phyloP scores from a whole-genome alignment of 2,888 invertebrate species.

The Melieria crassipennis region DNA sequence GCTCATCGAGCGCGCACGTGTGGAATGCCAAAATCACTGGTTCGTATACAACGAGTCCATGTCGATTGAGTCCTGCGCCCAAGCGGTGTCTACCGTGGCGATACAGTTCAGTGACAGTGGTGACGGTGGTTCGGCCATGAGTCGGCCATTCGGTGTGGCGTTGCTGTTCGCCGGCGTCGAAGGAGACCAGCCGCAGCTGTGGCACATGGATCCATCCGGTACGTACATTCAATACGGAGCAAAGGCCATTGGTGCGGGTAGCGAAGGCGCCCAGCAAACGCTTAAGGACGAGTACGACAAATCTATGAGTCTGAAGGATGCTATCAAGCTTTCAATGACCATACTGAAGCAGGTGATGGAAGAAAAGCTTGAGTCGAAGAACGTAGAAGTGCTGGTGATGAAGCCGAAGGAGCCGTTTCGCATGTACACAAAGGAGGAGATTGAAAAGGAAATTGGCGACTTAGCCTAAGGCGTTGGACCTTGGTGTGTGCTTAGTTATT shows the following conservation, averaged over 20 bases:
- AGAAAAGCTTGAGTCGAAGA: slow-evolving; percentile 95
- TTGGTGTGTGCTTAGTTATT: too few species aligned
- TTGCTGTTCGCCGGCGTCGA: slow-evolving; percentile 94
- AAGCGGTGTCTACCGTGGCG: slow-evolving; percentile 98
- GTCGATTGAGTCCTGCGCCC: slow-evolving; percentile 97
- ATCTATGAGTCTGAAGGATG: slow-evolving; percentile 94
- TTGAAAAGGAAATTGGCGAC: slow-evolving; percentile 87
- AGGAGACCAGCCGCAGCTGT: slow-evolving; percentile 92
- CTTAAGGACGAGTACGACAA: slow-evolving; percentile 78
- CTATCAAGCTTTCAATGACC: slow-evolving; percentile 87
- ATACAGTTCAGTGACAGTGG: slow-evolving; percentile 99
- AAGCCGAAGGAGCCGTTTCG: slow-evolving; percentile 85
- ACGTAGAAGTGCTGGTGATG: slow-evolving; percentile 97
- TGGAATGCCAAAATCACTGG: slow-evolving; percentile 99
- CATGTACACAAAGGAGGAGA: slow-evolving; percentile 89
- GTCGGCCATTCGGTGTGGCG: slow-evolving; percentile 98
- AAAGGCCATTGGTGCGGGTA: slow-evolving; percentile 99
- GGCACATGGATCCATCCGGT: slow-evolving; percentile 99
- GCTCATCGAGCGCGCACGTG: slow-evolving; percentile 90
- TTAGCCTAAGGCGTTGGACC: slow-evolving; percentile 69
- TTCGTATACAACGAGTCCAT: slow-evolving; percentile 96
- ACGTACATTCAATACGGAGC: slow-evolving; percentile 98
- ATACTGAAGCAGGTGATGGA: slow-evolving; percentile 99
- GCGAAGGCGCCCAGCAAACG: slow-evolving; percentile 98
- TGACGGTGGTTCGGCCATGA: slow-evolving; percentile 94